These are phyloP conservation scores for Hipposideros armiger DNA, from an alignment of 2,113 vertebrate genomes.

Conservation along the genomic window DNA sequence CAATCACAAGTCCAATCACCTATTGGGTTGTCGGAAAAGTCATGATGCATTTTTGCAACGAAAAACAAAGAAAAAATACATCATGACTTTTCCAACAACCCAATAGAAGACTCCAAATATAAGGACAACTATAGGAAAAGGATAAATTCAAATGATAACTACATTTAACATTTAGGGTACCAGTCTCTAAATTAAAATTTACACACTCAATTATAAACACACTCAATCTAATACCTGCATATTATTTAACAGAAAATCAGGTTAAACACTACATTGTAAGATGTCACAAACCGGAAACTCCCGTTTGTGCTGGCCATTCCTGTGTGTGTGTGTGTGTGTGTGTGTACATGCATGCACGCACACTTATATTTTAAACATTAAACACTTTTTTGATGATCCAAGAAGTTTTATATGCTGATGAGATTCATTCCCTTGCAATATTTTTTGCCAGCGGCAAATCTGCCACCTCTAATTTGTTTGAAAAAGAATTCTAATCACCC, in stretches of 20 bases:
- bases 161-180: not conserved
- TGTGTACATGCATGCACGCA: too few relatives aligned
- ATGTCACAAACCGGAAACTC: not conserved
- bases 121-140: not conserved
- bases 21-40: too few relatives aligned
- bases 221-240: not conserved
- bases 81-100: too few relatives aligned
- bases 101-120: not conserved
- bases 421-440: slow-evolving; percentile 69
- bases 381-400: slow-evolving; percentile 67
- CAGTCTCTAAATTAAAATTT: not conserved
- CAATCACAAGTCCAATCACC: not conserved
- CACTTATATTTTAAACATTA: not conserved
- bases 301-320: not conserved
- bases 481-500: slow-evolving; percentile 78
- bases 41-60: too few relatives aligned
- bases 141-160: not conserved
- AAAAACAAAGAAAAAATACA: too few relatives aligned
- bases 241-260: slow-evolving; percentile 6
- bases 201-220: not conserved
- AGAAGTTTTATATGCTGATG: slow-evolving; percentile 75
- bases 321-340: too few relatives aligned
- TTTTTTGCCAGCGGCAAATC: slow-evolving; percentile 51
- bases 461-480: slow-evolving; percentile 75
- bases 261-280: not conserved